phyloP scores from a whole-genome alignment of 2,888 invertebrate species.

The Mythimna loreyi region DNA sequence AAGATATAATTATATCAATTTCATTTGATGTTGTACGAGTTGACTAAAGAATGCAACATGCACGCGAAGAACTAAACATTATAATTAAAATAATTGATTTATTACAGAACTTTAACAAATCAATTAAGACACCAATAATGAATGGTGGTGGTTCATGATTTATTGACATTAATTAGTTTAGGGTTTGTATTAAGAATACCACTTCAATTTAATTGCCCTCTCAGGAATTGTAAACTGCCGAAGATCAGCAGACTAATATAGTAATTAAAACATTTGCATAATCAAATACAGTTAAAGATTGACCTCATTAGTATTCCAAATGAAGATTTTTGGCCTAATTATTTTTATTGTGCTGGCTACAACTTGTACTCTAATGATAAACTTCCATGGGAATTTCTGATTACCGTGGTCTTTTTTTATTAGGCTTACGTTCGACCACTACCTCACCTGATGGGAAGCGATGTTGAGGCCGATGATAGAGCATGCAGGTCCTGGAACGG shows the following conservation, averaged over 20 bases:
- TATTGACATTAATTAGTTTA: slow-evolving; percentile 24
- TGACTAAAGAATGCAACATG: slow-evolving; percentile 7
- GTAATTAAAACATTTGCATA: slow-evolving; percentile 31
- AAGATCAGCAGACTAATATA: slow-evolving; percentile 9
- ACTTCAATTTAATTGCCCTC: slow-evolving; percentile 3
- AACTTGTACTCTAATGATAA: not conserved
- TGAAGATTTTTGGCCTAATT: not conserved
- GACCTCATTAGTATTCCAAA: slow-evolving; percentile 8
- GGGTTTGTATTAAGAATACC: not conserved
- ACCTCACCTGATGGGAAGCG: no score
- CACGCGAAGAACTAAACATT: slow-evolving; percentile 21
- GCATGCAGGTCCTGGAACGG: no score
- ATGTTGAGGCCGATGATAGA: no score
- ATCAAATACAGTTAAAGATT: slow-evolving; percentile 1
- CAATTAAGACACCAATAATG: slow-evolving; percentile 37
- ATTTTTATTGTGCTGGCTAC: no score
- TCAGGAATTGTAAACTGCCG: slow-evolving; percentile 2
- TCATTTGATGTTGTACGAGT: slow-evolving; percentile 8
- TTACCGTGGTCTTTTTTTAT: no score
- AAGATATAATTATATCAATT: slow-evolving; percentile 14
- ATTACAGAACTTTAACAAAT: slow-evolving; percentile 30
- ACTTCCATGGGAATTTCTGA: not conserved
- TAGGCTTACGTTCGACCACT: no score
- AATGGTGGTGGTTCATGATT: slow-evolving; percentile 25
- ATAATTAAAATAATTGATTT: slow-evolving; percentile 48